Evolutionary conservation across 2,113 vertebrate genomes (phyloP).

Genomic region (Alligator sinensis): DNA sequence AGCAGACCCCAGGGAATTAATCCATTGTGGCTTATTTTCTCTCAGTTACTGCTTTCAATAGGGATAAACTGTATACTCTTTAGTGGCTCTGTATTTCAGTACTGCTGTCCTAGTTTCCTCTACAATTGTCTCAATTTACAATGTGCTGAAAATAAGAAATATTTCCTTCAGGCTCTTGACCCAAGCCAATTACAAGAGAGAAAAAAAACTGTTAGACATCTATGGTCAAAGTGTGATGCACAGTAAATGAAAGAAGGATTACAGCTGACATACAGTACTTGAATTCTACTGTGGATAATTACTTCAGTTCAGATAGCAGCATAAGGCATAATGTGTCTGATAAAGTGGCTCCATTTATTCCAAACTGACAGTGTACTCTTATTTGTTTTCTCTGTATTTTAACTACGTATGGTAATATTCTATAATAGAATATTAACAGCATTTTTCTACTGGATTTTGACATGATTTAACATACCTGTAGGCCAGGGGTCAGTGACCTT

Average conservation of each 20-base stretch:
- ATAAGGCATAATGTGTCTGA: fast-evolving
- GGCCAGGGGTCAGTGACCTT: too few relatives aligned
- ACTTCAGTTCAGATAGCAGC: not conserved
- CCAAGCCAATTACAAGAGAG: not conserved
- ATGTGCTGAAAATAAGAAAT: not conserved
- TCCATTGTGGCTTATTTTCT: not conserved
- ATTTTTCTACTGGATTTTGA: not conserved
- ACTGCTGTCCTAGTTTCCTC: not conserved
- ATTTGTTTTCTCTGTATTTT: not conserved
- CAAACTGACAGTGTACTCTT: not conserved
- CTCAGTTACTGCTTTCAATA: not conserved
- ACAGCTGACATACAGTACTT: fast-evolving
- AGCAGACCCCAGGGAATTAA: not conserved
- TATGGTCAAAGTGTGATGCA: not conserved
- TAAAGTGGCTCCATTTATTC: fast-evolving
- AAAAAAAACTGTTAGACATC: not conserved
- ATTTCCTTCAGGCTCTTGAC: not conserved
- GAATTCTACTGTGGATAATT: not conserved
- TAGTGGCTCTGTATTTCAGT: fast-evolving
- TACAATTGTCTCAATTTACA: not conserved
- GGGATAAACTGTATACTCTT: not conserved
- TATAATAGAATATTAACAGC: not conserved
- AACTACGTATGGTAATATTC: not conserved
- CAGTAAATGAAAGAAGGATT: not conserved
- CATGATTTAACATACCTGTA: not conserved